phyloP scores from a whole-genome alignment of 2,113 vertebrate genomes.

The Riparia riparia region DNA sequence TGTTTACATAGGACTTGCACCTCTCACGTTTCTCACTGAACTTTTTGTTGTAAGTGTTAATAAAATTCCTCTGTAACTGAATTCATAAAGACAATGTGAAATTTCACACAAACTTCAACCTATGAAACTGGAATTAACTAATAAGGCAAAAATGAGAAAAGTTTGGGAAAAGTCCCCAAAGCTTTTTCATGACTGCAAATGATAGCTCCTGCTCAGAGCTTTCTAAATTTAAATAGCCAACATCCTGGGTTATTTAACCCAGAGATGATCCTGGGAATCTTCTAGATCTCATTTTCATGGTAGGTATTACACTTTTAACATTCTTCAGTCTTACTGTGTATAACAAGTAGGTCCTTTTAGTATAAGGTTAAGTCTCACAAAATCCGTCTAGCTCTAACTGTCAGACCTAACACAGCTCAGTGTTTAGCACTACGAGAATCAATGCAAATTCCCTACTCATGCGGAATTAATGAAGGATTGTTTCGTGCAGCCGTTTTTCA shows the following conservation, averaged over 20 bases:
- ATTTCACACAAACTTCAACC: conserved; percentile 68
- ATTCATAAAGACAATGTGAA: conserved; percentile 62
- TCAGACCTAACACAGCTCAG: conserved; percentile 47
- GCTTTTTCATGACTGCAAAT: conserved; percentile 64
- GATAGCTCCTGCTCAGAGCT: conserved; percentile 69
- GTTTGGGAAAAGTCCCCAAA: conserved; percentile 39
- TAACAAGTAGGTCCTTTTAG: conserved; percentile 69
- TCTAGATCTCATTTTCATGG: conserved; percentile 73
- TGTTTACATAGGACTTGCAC: conserved; percentile 77
- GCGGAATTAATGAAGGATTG: conserved; percentile 70
- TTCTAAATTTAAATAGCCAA: conserved; percentile 52
- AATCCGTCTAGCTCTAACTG: conserved; percentile 45
- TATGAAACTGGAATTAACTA: conserved; percentile 69
- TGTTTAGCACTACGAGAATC: conserved; percentile 63
- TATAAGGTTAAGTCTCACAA: conserved; percentile 70
- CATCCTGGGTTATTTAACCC: conserved; percentile 57
- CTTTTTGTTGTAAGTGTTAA: conserved; percentile 64
- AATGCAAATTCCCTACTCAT: conserved; percentile 68
- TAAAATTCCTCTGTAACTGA: conserved; percentile 55
- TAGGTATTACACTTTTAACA: conserved; percentile 70
- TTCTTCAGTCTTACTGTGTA: conserved; percentile 63
- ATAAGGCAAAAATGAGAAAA: conserved; percentile 63
- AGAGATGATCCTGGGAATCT: conserved; percentile 44
- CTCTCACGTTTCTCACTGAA: conserved; percentile 69
- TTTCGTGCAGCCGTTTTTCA: conserved; percentile 46